Conservation (phyloP, 2,888 invertebrate genomes). For the Nephrotoma guestfalica region DNA sequence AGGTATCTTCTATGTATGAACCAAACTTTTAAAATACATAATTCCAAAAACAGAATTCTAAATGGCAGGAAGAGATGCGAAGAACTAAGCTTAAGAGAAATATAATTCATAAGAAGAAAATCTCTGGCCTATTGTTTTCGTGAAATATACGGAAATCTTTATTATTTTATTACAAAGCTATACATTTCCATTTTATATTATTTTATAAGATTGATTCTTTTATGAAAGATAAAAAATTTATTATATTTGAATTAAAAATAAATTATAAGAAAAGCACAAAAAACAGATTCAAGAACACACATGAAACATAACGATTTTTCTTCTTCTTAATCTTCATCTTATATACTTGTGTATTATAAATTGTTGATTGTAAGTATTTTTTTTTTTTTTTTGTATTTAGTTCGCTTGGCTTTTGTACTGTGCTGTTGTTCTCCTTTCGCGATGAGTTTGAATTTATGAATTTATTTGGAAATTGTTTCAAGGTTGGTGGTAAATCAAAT, state of each 20-base stretch:
- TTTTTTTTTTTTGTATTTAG: neutral
- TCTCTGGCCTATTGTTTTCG: neutral
- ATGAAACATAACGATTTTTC: neutral
- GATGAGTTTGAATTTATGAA: neutral
- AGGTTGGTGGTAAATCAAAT: neutral
- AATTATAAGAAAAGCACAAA: neutral
- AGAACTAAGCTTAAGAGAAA: neutral
- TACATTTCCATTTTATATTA: neutral
- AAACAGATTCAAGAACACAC: neutral
- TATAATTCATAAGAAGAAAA: neutral
- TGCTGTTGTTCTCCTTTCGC: neutral
- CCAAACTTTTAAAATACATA: neutral
- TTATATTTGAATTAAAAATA: neutral
- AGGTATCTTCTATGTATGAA: neutral
- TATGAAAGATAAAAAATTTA: neutral
- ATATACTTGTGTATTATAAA: neutral
- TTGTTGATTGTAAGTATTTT: neutral
- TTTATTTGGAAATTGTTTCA: neutral
- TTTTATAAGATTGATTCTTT: neutral
- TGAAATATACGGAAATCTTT: neutral
- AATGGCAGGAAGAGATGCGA: neutral
- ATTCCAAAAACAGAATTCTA: neutral
- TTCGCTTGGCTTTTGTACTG: neutral
- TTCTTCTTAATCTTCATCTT: neutral
- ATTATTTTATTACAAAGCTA: neutral